Base-by-base conservation (phyloP, 2,888 invertebrate genomes). In the Labia minor region DNA sequence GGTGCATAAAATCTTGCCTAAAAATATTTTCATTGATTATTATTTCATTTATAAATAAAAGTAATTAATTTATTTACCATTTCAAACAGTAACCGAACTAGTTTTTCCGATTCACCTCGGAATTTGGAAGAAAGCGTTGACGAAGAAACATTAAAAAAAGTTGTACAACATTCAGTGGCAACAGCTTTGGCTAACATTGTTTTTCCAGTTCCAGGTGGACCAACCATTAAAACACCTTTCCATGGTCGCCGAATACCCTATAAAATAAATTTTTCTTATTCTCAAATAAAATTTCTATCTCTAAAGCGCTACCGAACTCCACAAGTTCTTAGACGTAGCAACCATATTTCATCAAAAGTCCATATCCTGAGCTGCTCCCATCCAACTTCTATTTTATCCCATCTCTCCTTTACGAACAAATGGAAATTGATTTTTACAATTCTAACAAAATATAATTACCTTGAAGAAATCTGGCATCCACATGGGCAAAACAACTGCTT, bases 391-490 rank as follows among this genome's bases (percentile, higher is more conserved):
- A n/a, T n/a, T n/a, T n/a, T n/a, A n/a, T n/a, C n/a, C n/a, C n/a
- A n/a, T n/a, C n/a, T n/a, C n/a, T n/a, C n/a, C n/a, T n/a, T n/a
- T n/a, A n/a, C n/a, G n/a, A n/a, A n/a, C n/a, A n/a, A n/a, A n/a
- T n/a, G n/a, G n/a, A n/a, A n/a, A n/a, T n/a, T n/a, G n/a, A n/a
- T n/a, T n/a, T n/a, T 26, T 26, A 8, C 26, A 26, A 26, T 3
- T 26, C 8, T 6, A 26, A 26, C 3, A 6, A 26, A 26, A 26
- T 26, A 26, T 61, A 16, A 16, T 69, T 73, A 84, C 89, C 80
- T 88, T 90, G 76, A 94, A 94, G 78, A 90, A 92, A 74, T 92
- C 90, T 0, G 93, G 93, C 84, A 93, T 89, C 68, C 91, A 85
- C 26, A 91, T 83, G 0, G 94, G 93, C 70, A 94, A 77, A 0